These are phyloP conservation scores for Drosophila kambysellisi DNA, from an alignment of 2,888 invertebrate species.

Conservation along the genomic window DNA sequence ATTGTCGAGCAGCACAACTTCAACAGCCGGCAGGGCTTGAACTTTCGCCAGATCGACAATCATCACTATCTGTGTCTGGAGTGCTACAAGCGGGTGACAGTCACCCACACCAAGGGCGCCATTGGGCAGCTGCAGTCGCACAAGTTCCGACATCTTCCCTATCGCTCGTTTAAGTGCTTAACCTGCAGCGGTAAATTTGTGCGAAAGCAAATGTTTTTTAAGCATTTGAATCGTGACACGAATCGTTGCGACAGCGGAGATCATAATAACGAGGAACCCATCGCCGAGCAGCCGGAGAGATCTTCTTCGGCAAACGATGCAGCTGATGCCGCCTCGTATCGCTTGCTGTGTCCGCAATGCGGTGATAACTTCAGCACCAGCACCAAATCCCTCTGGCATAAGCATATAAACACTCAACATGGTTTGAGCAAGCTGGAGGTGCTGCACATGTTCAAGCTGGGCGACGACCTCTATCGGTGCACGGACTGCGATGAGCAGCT, in stretches of 20 bases:
- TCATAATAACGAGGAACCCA: slow-evolving; percentile 28
- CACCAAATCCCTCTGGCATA: slow-evolving; percentile 73
- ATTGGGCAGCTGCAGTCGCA: slow-evolving; percentile 82
- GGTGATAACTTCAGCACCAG: slow-evolving; percentile 72
- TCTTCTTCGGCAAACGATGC: slow-evolving; percentile 2
- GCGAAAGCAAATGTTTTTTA: slow-evolving; percentile 83
- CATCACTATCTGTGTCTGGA: slow-evolving; percentile 82
- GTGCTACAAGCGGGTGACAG: slow-evolving; percentile 82
- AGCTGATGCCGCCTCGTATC: slow-evolving; percentile 48
- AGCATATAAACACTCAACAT: slow-evolving; percentile 78
- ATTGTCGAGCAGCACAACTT: slow-evolving; percentile 82
- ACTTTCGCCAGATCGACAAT: slow-evolving; percentile 81
- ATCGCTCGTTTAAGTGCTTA: slow-evolving; percentile 80
- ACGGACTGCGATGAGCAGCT: slow-evolving; percentile 76
- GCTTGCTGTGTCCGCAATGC: slow-evolving; percentile 78
- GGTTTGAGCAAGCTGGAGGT: slow-evolving; percentile 66
- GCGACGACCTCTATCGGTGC: slow-evolving; percentile 69
- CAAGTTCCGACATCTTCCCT: slow-evolving; percentile 81
- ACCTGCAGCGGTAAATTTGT: slow-evolving; percentile 79
- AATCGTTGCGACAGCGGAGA: slow-evolving; percentile 72
- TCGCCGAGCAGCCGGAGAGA: slow-evolving; percentile 14
- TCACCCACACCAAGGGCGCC: slow-evolving; percentile 82
- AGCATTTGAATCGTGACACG: slow-evolving; percentile 80
- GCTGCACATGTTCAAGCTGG: slow-evolving; percentile 70
- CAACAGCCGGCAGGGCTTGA: slow-evolving; percentile 78